Percentiles rank a stretch among this genome's conserved stretches.
Conservation (phyloP, 2,888 invertebrate genomes). For the Andricus quercusramuli region DNA sequence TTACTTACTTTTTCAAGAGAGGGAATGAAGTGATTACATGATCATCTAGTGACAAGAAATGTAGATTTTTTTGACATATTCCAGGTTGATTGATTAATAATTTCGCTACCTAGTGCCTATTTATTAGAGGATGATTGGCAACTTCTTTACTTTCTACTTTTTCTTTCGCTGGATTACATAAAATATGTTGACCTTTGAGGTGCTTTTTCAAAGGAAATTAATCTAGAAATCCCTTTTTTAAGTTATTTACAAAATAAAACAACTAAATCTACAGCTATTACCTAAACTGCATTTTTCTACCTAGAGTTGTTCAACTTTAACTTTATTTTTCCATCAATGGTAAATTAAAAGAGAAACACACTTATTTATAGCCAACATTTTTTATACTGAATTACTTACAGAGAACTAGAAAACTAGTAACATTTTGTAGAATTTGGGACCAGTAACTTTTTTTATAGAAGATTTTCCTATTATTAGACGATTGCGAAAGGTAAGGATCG, state of each 20-base stretch:
- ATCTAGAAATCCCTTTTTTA: not conserved
- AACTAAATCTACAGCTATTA: not conserved
- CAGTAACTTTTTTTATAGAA: not conserved
- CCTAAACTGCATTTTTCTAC: not conserved
- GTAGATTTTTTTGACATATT: not conserved
- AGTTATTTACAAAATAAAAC: not conserved
- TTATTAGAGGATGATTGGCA: not conserved
- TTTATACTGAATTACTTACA: not conserved
- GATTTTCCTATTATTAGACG: not conserved
- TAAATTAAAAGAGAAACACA: not conserved
- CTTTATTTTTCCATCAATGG: too few species aligned
- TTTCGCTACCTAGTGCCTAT: not conserved
- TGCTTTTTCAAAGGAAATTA: not conserved
- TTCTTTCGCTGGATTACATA: not conserved
- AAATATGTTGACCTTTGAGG: not conserved
- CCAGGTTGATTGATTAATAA: not conserved
- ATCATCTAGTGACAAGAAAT: too few species aligned
- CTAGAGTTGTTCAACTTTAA: too few species aligned
- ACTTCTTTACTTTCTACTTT: not conserved
- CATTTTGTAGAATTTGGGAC: not conserved
- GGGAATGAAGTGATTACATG: too few species aligned
- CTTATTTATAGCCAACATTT: not conserved
- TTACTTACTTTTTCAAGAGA: too few species aligned
- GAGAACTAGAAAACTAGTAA: not conserved
- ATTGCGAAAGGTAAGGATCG: conserved; percentile 19